Conservation (phyloP, 2,888 invertebrate species). For the Carterocephalus palaemon region DNA sequence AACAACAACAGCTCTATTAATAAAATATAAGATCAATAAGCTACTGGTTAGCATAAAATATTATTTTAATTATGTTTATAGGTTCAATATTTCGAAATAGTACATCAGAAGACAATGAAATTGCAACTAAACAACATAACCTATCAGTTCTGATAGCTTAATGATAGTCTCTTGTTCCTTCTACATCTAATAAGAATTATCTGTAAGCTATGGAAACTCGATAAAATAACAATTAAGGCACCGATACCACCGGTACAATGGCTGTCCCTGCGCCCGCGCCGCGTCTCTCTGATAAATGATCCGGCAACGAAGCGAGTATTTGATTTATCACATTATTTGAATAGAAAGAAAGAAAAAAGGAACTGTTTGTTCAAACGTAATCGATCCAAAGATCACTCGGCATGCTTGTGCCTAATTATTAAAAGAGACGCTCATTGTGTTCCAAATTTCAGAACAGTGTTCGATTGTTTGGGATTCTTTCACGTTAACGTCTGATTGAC, state of each 20-base stretch:
- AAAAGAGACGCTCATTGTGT: constrained; percentile 24
- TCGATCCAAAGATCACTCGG: constrained; percentile 68
- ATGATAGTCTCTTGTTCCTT: too few relatives aligned
- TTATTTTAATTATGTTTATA: too few relatives aligned
- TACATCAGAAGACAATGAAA: too few relatives aligned
- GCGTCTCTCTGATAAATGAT: constrained; percentile 69
- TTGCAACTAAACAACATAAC: too few relatives aligned
- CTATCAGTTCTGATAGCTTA: too few relatives aligned
- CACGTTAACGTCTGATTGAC: constrained; percentile 19
- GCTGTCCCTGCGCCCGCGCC: constrained; percentile 54
- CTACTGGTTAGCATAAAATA: too few relatives aligned
- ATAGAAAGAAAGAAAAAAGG: constrained; percentile 56
- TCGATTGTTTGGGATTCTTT: constrained; percentile 24
- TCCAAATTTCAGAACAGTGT: constrained; percentile 24
- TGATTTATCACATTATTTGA: constrained; percentile 76
- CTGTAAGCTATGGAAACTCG: constrained; percentile 65
- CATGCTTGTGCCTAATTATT: constrained; percentile 41
- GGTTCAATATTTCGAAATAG: too few relatives aligned
- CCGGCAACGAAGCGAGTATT: constrained; percentile 64
- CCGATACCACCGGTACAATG: constrained; percentile 68
- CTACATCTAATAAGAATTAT: constrained; percentile 63
- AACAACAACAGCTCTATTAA: too few relatives aligned
- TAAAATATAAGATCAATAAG: too few relatives aligned
- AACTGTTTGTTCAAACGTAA: constrained; percentile 72
- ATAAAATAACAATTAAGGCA: constrained; percentile 76